Base-by-base conservation (phyloP, 2,888 invertebrate species). In the Hipparchia semele region DNA sequence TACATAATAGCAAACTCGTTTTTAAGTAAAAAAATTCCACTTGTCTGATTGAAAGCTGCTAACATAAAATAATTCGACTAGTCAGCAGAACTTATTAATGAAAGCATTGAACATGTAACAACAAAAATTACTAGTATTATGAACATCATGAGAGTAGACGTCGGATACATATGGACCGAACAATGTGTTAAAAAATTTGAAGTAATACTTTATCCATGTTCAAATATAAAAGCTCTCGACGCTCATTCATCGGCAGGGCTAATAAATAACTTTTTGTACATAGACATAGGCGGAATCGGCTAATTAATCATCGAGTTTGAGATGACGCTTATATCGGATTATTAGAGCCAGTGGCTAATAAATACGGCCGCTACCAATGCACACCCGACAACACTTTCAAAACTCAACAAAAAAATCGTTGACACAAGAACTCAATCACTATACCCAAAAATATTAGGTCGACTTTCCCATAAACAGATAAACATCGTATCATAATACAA, bases 231-330 rank as follows among this genome's bases (percentile, higher is more conserved):
- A 70, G 62, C 70, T 62, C 46, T 56, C 54, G 54, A 46, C 45
- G 56, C 62, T 46, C 70, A 70, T 51, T 70, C 70, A 70, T 64
- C 64, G 45, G 56, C 56, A 62, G 39, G 39, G 2, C 56, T 46
- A 59, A 80, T 80, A 79, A 77, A 80, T 80, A 76, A 77, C 56
- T 69, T 75, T 56, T 72, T 71, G 77, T 79, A 79, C 79, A 78
- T 76, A 73, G 61, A 69, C 66, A 78, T 71, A 73, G 68, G 71
- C 74, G 67, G 72, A 75, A 79, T 82, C 76, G 75, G 83, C 82
- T 86, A 83, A 87, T 87, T 87, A 87, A 87, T 88, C 86, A 89
- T 80, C 80, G 80, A 80, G 79, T 71, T 80, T 74, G 77, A 82
- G 80, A 85, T 82, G 82, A 84, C 83, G 80, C 81, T 82, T 83